Conservation (phyloP, 2,113 vertebrate genomes). For the Aspiorhynchus laticeps region DNA sequence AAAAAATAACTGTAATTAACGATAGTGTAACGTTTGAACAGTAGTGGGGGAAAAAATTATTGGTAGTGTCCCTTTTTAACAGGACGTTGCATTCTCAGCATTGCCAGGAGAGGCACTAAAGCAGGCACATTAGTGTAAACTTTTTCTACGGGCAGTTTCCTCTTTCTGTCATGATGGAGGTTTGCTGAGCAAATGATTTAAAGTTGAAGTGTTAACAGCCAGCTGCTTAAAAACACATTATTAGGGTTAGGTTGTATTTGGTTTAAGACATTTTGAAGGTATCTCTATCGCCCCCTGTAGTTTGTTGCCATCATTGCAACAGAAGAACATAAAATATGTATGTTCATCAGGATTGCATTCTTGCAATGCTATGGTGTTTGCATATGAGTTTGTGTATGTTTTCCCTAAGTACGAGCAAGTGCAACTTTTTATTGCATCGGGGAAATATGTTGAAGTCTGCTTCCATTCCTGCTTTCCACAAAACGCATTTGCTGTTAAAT, state of each 20-base stretch:
- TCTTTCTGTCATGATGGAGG: background rate
- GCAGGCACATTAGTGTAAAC: too few species aligned
- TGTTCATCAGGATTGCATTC: too few species aligned
- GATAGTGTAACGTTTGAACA: too few species aligned
- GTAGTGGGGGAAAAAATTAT: too few species aligned
- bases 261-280: background rate
- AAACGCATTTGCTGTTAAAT: slow-evolving; percentile 13
- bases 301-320: background rate
- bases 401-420: background rate
- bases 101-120: too few species aligned
- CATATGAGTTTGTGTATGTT: background rate
- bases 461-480: background rate
- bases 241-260: background rate
- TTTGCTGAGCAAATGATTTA: background rate
- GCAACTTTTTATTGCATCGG: background rate
- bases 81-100: too few species aligned
- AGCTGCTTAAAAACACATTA: background rate
- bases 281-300: background rate
- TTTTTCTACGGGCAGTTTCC: background rate
- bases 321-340: background rate
- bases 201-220: background rate
- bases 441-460: background rate
- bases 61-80: too few species aligned
- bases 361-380: background rate
- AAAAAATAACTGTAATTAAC: too few species aligned